These are phyloP conservation scores for Dryas iulia DNA, from an alignment of 1,140 invertebrate genomes.

Conservation along the genomic window DNA sequence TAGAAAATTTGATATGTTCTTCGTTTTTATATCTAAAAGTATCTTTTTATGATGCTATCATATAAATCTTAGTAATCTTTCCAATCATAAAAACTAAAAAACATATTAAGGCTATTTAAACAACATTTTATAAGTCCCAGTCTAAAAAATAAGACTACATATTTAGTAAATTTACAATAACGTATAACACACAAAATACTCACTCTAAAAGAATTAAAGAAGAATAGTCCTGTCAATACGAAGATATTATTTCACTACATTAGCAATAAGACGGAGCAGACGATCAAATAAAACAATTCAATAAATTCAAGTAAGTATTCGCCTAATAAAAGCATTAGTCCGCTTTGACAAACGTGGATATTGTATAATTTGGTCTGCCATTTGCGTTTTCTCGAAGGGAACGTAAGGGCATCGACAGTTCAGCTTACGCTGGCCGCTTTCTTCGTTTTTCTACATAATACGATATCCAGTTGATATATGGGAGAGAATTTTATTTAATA, in stretches of 20 bases:
- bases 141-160: too few relatives aligned
- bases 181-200: background rate
- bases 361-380: conserved; percentile 28
- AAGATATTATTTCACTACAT: conserved; percentile 19
- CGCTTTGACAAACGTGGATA: conserved; percentile 43
- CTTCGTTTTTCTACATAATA: conserved; percentile 53
- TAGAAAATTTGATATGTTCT: background rate
- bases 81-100: too few relatives aligned
- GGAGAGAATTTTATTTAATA: conserved; percentile 63
- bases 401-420: conserved; percentile 16
- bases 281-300: conserved; percentile 40
- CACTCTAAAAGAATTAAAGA: background rate
- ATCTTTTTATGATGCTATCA: too few relatives aligned
- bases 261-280: conserved; percentile 25
- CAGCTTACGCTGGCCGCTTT: conserved; percentile 41
- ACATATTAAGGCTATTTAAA: too few relatives aligned
- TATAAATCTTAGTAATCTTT: too few relatives aligned
- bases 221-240: background rate
- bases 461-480: conserved; percentile 52
- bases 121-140: too few relatives aligned
- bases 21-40: background rate
- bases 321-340: conserved; percentile 54
- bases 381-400: conserved; percentile 12
- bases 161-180: too few relatives aligned
- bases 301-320: conserved; percentile 52